These are phyloP conservation scores for Mustela lutreola DNA, from an alignment of 2,113 vertebrate species.

Conservation along the genomic window DNA sequence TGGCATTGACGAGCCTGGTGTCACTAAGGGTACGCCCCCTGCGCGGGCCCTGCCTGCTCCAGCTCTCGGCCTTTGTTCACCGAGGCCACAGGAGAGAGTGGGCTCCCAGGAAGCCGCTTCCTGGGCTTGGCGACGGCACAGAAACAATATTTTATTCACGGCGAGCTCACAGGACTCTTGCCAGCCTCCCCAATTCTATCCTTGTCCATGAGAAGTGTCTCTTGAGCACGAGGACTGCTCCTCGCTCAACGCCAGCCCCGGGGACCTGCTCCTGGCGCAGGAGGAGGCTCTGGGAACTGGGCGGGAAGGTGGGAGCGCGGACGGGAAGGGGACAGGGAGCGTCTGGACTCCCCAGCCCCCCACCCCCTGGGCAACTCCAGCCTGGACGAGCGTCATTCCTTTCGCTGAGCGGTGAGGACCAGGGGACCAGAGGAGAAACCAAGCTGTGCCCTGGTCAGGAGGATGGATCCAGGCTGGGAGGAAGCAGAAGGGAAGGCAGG, in stretches of 20 bases:
- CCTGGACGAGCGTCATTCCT: not conserved
- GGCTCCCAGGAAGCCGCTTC: not conserved
- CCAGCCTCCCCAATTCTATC: not conserved
- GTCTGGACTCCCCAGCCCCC: not conserved
- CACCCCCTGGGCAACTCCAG: not conserved
- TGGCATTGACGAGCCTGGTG: accelerated
- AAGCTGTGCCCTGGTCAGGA: not conserved
- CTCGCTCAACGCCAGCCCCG: not conserved
- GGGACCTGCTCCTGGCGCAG: not conserved
- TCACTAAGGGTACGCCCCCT: no score
- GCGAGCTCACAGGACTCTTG: not conserved
- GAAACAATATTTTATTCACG: not conserved
- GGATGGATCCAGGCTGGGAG: not conserved
- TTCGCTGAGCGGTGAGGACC: not conserved
- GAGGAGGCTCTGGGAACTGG: not conserved
- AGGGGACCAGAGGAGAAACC: not conserved
- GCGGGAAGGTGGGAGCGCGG: not conserved
- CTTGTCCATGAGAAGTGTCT: not conserved
- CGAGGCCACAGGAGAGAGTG: not conserved
- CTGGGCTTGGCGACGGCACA: not conserved
- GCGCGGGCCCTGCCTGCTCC: accelerated
- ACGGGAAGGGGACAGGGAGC: not conserved
- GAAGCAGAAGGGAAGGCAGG: not conserved
- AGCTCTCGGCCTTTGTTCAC: not conserved
- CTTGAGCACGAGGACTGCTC: not conserved